These are phyloP conservation scores for Corapipo altera DNA, from an alignment of 2,113 vertebrate genomes.

Conservation along the genomic window DNA sequence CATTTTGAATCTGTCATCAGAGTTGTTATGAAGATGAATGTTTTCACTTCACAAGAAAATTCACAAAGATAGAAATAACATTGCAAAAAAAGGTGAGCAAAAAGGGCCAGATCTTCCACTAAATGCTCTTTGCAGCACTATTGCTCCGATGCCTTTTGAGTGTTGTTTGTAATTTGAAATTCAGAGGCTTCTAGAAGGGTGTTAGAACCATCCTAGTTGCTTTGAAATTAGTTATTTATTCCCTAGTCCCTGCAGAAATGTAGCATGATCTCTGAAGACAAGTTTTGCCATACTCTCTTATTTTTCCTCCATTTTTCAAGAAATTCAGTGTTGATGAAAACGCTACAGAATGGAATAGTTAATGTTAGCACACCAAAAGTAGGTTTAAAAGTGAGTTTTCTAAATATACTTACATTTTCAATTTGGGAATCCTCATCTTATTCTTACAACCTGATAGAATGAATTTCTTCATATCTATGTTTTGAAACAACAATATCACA, in stretches of 20 bases:
- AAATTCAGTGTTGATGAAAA: neutral
- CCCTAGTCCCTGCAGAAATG: neutral
- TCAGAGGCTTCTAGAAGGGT: neutral
- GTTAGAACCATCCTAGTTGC: neutral
- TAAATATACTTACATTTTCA: neutral
- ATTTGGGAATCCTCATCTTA: neutral
- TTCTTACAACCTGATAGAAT: neutral
- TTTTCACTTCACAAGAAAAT: slow-evolving; percentile 6
- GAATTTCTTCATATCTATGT: neutral
- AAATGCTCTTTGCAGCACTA: neutral
- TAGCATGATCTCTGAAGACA: neutral
- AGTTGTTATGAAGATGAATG: slow-evolving; percentile 29
- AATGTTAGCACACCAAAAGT: neutral
- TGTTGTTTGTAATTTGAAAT: slow-evolving; percentile 12
- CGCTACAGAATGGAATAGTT: neutral
- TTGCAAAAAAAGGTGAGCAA: neutral
- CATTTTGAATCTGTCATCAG: slow-evolving; percentile 10
- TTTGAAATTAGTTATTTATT: slow-evolving; percentile 13
- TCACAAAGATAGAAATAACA: neutral
- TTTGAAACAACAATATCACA: neutral
- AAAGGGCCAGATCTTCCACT: neutral
- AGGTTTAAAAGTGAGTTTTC: neutral
- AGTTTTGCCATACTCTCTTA: neutral
- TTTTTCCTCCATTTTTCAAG: neutral
- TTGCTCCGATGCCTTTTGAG: neutral